Evolutionary conservation across 2,888 invertebrate species (phyloP).

Genomic region (Hetaerina titia): DNA sequence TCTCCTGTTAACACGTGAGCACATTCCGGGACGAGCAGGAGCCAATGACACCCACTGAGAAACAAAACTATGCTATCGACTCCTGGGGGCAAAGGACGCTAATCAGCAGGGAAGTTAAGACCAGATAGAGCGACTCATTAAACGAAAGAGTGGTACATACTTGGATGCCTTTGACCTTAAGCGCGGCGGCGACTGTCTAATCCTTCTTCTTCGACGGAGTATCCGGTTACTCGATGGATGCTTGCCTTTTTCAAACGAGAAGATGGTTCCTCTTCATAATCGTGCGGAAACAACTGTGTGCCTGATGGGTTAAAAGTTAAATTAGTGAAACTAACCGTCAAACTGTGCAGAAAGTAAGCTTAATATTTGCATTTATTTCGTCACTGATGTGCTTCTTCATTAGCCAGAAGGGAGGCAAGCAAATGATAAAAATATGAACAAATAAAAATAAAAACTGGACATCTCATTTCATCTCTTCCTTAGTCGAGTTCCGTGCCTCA

Average conservation of each 20-base stretch:
- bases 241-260: neutral
- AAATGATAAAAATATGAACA: no score
- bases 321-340: no score
- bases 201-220: neutral
- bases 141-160: neutral
- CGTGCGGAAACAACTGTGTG: no score
- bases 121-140: neutral
- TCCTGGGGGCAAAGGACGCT: conserved; percentile 10
- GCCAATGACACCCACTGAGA: conserved; percentile 33
- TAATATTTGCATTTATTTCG: no score
- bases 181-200: neutral
- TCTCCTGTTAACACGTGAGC: conserved; percentile 21
- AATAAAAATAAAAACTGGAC: no score
- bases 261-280: no score
- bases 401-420: no score
- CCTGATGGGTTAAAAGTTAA: no score
- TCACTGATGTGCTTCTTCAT: no score
- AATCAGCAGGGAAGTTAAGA: neutral
- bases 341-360: no score
- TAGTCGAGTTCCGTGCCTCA: no score
- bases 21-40: conserved; percentile 12
- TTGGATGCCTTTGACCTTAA: neutral
- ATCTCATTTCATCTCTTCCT: no score
- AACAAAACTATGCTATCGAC: conserved; percentile 27
- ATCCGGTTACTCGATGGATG: neutral